Base-by-base conservation (phyloP, 2,888 invertebrate species). In the Nasonovia ribisnigri region DNA sequence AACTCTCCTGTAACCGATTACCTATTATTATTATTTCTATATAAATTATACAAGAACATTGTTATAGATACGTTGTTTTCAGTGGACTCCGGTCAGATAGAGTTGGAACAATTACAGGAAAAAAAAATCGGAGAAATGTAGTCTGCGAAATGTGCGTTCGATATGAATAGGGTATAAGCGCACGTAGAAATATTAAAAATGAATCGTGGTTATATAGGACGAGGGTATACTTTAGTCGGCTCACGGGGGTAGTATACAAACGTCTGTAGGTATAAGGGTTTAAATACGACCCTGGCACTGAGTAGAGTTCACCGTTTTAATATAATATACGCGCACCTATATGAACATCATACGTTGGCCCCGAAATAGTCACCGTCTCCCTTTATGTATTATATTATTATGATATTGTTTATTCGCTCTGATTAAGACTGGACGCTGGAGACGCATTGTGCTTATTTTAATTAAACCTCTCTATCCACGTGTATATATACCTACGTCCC, bases 341-440 rank as follows among this genome's bases (percentile, higher is more conserved):
- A 29, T 57, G 57, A 42, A 88, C 57, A 43, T 54, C 10, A 29
- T 90, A 42, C 26, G 54, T 84, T 43, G 26, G 54, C 43, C 42
- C 20, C n/a, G 24, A 43, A 84, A n/a, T 43, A 46, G 24, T 43
- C 54, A 43, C 10, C 6, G 77, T 3, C 20, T 51, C 54, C 84
- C 43, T 84, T 84, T 54, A 43, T 54, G 77, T 3, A 36, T 8
- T 20, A 36, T 77, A 77, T 77, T 77, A 36, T 77, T 77, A 48
- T 48, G 48, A 36, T 90, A 84, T 48, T 86, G 84, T 91, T 86
- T 86, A 91, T 91, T 57, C 46, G n/a, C 20, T 91, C 57, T 46
- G 91, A 46, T 36, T 57, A 46, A 91, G 91, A 91, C 91, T 91
- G 91, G 91, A 92, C 91, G 91, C 46, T 46, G 60, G 48, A 92